Conservation (phyloP, 2,797 vertebrate genomes). For the Denticeps clupeoides region DNA sequence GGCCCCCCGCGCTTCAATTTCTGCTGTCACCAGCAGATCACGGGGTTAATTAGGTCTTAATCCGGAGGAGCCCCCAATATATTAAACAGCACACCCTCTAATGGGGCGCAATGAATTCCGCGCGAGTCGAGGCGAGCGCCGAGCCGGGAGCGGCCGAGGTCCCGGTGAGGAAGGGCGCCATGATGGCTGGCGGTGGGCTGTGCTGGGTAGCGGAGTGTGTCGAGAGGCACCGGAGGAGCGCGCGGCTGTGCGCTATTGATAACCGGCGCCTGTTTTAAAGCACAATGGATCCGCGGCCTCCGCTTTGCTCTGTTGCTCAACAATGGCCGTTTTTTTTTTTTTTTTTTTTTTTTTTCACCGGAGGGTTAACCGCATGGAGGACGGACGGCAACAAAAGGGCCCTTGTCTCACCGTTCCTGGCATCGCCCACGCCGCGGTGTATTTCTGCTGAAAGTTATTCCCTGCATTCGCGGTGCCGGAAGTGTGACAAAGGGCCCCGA, state of each 20-base stretch:
- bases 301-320: slow-evolving; percentile 61
- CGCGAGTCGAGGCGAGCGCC: slow-evolving; percentile 26
- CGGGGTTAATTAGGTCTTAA: slow-evolving; percentile 49
- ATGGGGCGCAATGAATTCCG: slow-evolving; percentile 45
- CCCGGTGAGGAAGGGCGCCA: slow-evolving; percentile 32
- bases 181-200: slow-evolving; percentile 20
- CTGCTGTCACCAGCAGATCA: slow-evolving; percentile 43
- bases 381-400: slow-evolving; percentile 54
- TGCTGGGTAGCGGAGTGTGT: slow-evolving; percentile 43
- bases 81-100: slow-evolving; percentile 35
- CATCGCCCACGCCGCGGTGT: too few species aligned
- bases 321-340: slow-evolving; percentile 63
- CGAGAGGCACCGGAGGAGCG: slow-evolving; percentile 53
- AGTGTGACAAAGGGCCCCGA: too few species aligned
- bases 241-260: slow-evolving; percentile 64
- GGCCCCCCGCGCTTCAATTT: slow-evolving; percentile 24
- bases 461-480: too few species aligned
- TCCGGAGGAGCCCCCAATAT: slow-evolving; percentile 32
- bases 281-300: slow-evolving; percentile 57
- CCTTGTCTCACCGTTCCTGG: slow-evolving; percentile 41
- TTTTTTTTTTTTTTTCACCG: too few species aligned
- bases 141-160: too few species aligned
- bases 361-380: slow-evolving; percentile 49
- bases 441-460: too few species aligned
- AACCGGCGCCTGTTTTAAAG: slow-evolving; percentile 65